phyloP scores from a whole-genome alignment of 2,113 vertebrate species.

The Gallinago jamesoni region DNA sequence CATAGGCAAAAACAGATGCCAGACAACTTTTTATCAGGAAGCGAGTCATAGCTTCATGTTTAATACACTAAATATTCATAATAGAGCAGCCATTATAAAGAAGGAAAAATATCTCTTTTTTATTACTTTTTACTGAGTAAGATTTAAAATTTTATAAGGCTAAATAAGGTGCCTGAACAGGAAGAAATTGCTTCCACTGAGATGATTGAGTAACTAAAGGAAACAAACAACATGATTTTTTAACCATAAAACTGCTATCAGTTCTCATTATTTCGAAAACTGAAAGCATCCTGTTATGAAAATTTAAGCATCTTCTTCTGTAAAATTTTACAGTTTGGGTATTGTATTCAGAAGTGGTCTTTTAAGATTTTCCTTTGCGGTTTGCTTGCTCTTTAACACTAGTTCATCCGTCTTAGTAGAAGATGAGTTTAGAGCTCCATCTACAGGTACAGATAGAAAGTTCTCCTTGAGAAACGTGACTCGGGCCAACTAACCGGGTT shows the following conservation, averaged over 20 bases:
- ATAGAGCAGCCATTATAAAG: background rate
- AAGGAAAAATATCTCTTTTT: background rate
- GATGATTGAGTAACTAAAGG: background rate
- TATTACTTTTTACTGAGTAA: background rate
- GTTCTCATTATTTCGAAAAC: slow-evolving; percentile 42
- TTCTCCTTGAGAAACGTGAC: background rate
- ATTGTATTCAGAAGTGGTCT: slow-evolving; percentile 9
- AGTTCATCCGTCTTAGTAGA: background rate
- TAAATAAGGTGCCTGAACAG: background rate
- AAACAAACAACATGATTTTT: slow-evolving; percentile 29
- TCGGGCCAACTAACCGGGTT: background rate
- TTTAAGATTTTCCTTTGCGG: background rate
- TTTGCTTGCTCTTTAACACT: background rate
- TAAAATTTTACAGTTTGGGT: slow-evolving; percentile 34
- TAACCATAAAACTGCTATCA: slow-evolving; percentile 20
- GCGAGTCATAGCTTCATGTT: background rate
- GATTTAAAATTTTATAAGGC: background rate
- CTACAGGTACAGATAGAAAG: slow-evolving; percentile 19
- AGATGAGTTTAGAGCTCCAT: slow-evolving; percentile 51
- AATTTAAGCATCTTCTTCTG: slow-evolving; percentile 26
- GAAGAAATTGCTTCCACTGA: slow-evolving; percentile 4
- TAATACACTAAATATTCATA: background rate
- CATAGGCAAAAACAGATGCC: background rate
- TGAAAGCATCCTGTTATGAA: slow-evolving; percentile 26
- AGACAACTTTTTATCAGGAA: background rate